Evolutionary conservation across 2,113 vertebrate species (phyloP).

Genomic region (Trogon surrucura): DNA sequence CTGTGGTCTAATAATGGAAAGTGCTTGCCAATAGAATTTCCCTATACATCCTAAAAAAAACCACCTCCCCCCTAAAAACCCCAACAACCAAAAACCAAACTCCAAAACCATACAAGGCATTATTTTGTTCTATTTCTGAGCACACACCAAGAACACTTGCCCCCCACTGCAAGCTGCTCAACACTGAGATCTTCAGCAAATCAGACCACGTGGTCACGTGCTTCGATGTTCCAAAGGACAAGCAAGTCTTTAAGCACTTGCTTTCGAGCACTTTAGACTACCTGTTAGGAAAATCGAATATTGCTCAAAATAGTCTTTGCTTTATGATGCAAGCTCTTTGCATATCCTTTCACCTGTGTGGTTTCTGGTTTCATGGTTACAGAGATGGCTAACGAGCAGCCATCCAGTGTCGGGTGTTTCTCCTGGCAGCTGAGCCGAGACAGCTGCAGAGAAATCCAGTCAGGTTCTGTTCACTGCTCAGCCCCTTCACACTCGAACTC

Average conservation of each 20-base stretch:
- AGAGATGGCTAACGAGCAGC: background rate
- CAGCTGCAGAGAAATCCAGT: background rate
- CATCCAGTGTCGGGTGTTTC: background rate
- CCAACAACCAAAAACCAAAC: background rate
- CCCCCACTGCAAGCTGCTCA: background rate
- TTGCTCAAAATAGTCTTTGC: background rate
- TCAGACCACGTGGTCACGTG: background rate
- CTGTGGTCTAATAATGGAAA: background rate
- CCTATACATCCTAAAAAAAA: background rate
- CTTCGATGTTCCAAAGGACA: background rate
- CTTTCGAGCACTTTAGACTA: background rate
- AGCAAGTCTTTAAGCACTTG: background rate
- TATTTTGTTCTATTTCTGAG: background rate
- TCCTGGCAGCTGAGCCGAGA: background rate
- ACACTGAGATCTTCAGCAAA: background rate
- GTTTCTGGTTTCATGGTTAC: background rate
- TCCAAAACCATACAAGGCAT: background rate
- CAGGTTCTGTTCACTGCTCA: background rate
- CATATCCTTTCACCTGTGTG: background rate
- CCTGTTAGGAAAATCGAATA: background rate
- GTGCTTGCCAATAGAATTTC: background rate
- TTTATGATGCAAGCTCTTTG: background rate
- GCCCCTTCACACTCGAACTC: background rate
- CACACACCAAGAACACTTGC: accelerated
- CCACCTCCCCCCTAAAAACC: background rate